phyloP scores from a whole-genome alignment of 2,113 vertebrate species.

The Hippocampus abdominalis region DNA sequence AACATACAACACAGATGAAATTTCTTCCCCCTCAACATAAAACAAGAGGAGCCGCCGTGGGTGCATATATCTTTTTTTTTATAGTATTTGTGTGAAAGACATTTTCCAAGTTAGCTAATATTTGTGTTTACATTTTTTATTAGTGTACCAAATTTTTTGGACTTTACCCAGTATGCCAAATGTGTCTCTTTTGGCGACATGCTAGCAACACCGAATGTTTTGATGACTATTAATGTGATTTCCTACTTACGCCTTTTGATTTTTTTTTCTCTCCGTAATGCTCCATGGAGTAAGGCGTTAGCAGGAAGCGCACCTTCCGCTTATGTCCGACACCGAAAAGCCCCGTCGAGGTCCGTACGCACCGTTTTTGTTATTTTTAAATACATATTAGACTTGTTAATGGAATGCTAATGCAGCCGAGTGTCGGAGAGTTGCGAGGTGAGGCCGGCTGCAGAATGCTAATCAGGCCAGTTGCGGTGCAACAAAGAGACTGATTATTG shows the following conservation, averaged over 20 bases:
- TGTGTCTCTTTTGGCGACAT: neutral
- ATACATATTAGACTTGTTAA: conserved; percentile 71
- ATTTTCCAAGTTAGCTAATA: no score
- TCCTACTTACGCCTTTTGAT: neutral
- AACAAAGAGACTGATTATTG: conserved; percentile 66
- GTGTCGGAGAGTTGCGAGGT: conserved; percentile 45
- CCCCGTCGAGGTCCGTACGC: conserved; percentile 39
- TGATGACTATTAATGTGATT: neutral
- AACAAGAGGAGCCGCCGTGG: no score
- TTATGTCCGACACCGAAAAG: conserved; percentile 28
- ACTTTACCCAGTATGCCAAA: neutral
- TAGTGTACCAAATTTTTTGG: neutral
- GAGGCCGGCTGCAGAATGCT: conserved; percentile 58
- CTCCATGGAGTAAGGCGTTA: conserved; percentile 25
- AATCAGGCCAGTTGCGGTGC: conserved; percentile 56
- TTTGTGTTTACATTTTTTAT: no score
- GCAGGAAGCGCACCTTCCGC: conserved; percentile 16
- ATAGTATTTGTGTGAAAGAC: no score
- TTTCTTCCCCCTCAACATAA: no score
- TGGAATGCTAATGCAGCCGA: conserved; percentile 65
- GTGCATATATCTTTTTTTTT: no score
- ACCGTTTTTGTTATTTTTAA: conserved; percentile 26
- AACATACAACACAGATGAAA: no score
- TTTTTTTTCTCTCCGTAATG: neutral
- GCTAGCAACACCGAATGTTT: neutral